These are phyloP conservation scores for Equus quagga DNA, from an alignment of 2,113 vertebrate species.

Conservation along the genomic window DNA sequence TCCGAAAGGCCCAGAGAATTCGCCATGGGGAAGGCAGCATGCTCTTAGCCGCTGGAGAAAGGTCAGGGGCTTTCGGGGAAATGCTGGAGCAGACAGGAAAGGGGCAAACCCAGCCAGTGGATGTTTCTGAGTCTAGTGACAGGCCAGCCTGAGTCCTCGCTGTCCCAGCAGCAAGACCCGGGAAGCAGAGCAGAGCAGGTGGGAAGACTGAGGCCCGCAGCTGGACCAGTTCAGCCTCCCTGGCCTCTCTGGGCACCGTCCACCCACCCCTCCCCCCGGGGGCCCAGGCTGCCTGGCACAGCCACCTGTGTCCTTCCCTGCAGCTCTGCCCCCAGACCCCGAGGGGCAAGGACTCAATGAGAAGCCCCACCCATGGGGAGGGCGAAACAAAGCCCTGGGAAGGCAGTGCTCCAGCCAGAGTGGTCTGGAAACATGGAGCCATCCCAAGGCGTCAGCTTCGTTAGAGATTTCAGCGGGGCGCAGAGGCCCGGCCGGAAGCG, in stretches of 20 bases:
- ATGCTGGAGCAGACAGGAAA: too few relatives aligned
- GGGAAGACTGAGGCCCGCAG: neutral
- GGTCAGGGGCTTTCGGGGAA: too few relatives aligned
- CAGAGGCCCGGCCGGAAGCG: fast-evolving
- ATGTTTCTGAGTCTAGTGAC: neutral
- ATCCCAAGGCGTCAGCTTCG: fast-evolving
- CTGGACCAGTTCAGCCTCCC: neutral
- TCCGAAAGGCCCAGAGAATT: fast-evolving
- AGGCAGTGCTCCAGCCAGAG: neutral
- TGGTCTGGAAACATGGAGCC: neutral
- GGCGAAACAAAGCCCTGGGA: neutral
- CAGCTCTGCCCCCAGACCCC: too few relatives aligned
- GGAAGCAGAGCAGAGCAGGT: neutral
- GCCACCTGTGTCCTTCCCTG: neutral
- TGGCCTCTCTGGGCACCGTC: neutral
- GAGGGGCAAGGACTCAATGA: neutral
- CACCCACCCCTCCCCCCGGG: too few relatives aligned
- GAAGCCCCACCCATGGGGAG: neutral
- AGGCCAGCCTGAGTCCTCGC: neutral
- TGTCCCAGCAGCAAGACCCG: neutral
- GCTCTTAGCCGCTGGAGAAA: neutral
- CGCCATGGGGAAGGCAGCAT: neutral
- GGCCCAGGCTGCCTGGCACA: too few relatives aligned
- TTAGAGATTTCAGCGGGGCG: neutral
- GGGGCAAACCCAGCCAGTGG: fast-evolving